Conservation (phyloP, 2,888 invertebrate species). For the Unio delphinus region DNA sequence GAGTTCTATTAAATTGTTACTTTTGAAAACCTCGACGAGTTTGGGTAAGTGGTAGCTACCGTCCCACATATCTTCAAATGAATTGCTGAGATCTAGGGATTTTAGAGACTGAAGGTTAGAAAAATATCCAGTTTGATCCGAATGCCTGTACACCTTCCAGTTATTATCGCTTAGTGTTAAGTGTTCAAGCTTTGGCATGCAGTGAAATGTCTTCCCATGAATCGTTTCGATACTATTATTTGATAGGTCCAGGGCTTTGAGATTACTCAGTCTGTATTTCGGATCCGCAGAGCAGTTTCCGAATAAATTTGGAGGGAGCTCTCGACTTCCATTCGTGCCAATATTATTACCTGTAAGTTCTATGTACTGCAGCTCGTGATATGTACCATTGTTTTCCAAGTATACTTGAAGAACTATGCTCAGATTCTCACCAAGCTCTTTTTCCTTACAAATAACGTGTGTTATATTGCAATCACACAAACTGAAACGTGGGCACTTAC, state of each 20-base stretch:
- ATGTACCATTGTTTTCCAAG: no score
- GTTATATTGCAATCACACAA: no score
- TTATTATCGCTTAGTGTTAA: constrained; percentile 37
- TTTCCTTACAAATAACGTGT: no score
- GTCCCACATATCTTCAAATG: constrained; percentile 36
- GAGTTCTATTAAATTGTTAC: constrained; percentile 25
- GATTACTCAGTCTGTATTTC: constrained; percentile 8
- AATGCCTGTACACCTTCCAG: constrained; percentile 33
- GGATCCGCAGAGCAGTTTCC: constrained; percentile 30
- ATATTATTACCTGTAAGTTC: no score
- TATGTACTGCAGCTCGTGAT: no score
- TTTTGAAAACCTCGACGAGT: constrained; percentile 28
- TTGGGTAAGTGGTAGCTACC: constrained; percentile 32
- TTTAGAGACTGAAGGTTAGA: constrained; percentile 22
- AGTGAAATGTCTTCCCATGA: constrained; percentile 47
- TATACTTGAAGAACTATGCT: no score
- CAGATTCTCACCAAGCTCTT: no score
- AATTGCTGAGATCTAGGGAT: constrained; percentile 35
- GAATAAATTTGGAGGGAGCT: constrained; percentile 38
- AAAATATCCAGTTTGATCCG: constrained; percentile 34
- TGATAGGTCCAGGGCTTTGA: constrained; percentile 32
- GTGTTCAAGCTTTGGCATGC: constrained; percentile 29
- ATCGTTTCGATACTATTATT: constrained; percentile 35
- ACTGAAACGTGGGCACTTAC: no score
- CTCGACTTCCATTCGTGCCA: neutral